A percentile compares a stretch with the other conserved stretches of the same genome.
phyloP scores from a whole-genome alignment of 2,797 vertebrate species.

The Mustela erminea region DNA sequence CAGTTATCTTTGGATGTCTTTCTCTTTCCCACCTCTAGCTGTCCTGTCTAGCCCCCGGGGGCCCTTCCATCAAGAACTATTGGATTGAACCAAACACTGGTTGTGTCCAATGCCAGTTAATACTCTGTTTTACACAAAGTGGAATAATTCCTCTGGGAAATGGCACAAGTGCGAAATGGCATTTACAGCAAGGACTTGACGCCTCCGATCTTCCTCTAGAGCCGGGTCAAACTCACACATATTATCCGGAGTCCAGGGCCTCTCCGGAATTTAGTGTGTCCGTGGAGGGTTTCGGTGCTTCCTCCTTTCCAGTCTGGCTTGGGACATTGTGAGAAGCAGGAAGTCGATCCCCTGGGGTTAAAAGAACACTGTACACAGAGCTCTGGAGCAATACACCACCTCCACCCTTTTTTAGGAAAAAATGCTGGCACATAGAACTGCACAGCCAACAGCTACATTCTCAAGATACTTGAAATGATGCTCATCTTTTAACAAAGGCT shows the following conservation, averaged over 20 bases:
- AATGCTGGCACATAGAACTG: slow-evolving; percentile 21
- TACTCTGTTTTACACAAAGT: background rate
- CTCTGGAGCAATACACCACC: slow-evolving; percentile 51
- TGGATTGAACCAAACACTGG: background rate
- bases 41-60: background rate
- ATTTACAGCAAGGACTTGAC: background rate
- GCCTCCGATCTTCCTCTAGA: background rate
- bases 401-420: slow-evolving; percentile 59
- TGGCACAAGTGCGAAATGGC: slow-evolving; percentile 37
- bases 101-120: background rate
- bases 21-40: background rate
- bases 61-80: background rate
- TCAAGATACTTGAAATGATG: slow-evolving; percentile 44
- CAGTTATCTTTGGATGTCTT: background rate
- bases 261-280: background rate
- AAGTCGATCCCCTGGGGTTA: slow-evolving; percentile 11
- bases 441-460: slow-evolving; percentile 59
- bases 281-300: background rate
- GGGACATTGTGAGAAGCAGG: background rate
- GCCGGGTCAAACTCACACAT: background rate
- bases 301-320: slow-evolving; percentile 50
- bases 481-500: slow-evolving; percentile 67
- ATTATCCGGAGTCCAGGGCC: background rate
- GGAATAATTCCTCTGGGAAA: background rate
- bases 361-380: slow-evolving; percentile 31